Evolutionary conservation across 2,113 vertebrate genomes (phyloP), one percentile per base, ranked within the genome.

Genomic region (Etheostoma spectabile): DNA sequence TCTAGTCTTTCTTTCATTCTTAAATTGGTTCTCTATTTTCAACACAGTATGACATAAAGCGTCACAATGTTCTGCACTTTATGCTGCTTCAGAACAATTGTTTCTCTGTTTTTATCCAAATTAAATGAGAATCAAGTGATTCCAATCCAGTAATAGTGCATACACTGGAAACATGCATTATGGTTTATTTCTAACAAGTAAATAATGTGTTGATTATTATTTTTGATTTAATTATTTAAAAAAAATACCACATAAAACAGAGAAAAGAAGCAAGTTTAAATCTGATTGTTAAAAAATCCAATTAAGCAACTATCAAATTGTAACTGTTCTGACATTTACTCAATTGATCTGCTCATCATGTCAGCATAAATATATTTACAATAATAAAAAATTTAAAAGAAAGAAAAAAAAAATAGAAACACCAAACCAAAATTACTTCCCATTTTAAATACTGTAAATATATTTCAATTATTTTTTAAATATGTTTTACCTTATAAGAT

Each of bases 1-100:
- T 87, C 79, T 69, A 68, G 76, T 82, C 55, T 84, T 59, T 76
- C 67, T 82, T 87, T 88, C 33, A 59, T 80, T 80, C 90, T 81
- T 72, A 82, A 84, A 74, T 61, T 55, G 46, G 46, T 22, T 42
- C 27, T 71, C 59, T 53, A 15, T 86, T 86, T 80, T 83, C 15
- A 64, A 46, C 55, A 49, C 30, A 59, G 48, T 24, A 24, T 72
- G 33, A 84, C 67, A 72, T 22, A 33, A 49, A 77, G 48, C 51
- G 72, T 83, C 30, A 65, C 62, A 82, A 78, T 30, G 22, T 59
- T 24, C 61, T 30, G 65, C 66, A 46, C 67, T 73, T 69, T 22
- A 38, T 42, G 38, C 57, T 45, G 72, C 51, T 57, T 72, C 57
- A 71, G 48, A 84, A 48, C 30, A 77, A 65, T 14, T 56, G 63